Evolutionary conservation across 1,140 invertebrate genomes (phyloP).

Genomic region (Aphaenogaster rudis): DNA sequence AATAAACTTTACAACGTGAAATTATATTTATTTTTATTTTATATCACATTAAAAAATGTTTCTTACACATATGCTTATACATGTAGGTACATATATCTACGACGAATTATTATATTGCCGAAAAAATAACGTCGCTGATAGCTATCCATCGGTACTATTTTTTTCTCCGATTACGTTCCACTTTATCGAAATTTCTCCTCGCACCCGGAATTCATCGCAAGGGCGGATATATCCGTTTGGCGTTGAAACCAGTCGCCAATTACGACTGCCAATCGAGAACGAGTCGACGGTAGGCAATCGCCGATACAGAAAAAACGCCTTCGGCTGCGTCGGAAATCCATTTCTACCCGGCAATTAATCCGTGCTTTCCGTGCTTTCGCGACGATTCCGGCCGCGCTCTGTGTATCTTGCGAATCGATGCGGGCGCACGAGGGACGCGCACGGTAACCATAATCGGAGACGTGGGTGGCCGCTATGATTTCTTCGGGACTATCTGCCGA

Average conservation of each 20-base stretch:
- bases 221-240: not conserved
- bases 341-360: conserved; percentile 43
- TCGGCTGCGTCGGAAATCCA: conserved; percentile 23
- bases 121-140: not conserved
- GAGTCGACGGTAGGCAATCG: conserved; percentile 21
- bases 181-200: conserved; percentile 35
- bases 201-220: conserved; percentile 20
- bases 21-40: conserved; percentile 22
- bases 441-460: conserved; percentile 67
- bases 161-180: not conserved
- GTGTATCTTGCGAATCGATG: conserved; percentile 43
- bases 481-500: conserved; percentile 83
- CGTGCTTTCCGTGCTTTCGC: conserved; percentile 44
- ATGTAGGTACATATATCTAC: not conserved
- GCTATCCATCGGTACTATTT: conserved; percentile 18
- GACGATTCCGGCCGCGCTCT: conserved; percentile 38
- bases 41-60: not conserved
- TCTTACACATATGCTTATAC: not conserved
- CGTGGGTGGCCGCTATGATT: conserved; percentile 87
- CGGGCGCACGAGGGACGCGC: conserved; percentile 31
- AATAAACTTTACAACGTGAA: not conserved
- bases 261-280: conserved; percentile 32
- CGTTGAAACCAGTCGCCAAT: conserved; percentile 21
- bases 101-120: not conserved
- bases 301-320: conserved; percentile 23